Conservation (phyloP, 2,797 vertebrate genomes). For the Lindbergichthys nudifrons region DNA sequence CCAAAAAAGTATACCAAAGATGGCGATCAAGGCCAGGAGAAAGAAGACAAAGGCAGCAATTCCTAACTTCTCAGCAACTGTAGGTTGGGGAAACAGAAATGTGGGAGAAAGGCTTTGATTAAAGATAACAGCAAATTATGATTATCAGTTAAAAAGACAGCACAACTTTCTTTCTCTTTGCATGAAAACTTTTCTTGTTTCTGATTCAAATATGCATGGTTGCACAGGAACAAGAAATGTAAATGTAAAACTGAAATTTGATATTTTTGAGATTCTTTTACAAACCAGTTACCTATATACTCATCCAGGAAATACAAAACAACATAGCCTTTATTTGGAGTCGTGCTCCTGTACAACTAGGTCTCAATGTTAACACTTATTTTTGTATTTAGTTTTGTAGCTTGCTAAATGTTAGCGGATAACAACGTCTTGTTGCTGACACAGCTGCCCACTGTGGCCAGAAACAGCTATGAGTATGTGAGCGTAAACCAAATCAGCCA, state of each 20-base stretch:
- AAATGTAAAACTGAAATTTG: too few species aligned
- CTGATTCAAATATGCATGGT: too few species aligned
- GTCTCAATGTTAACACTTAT: too few species aligned
- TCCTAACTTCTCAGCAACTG: slow-evolving; percentile 51
- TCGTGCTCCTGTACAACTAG: too few species aligned
- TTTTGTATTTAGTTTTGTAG: too few species aligned
- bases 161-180: not conserved
- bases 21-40: slow-evolving; percentile 52
- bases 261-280: too few species aligned
- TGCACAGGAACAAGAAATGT: too few species aligned
- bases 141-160: not conserved
- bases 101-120: not conserved
- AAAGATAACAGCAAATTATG: not conserved
- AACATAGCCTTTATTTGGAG: too few species aligned
- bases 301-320: too few species aligned
- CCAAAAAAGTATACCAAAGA: slow-evolving; percentile 35
- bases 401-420: not conserved
- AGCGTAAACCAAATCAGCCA: not conserved
- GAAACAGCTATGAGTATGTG: not conserved
- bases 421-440: too few species aligned
- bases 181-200: not conserved
- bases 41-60: slow-evolving; percentile 57
- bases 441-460: not conserved
- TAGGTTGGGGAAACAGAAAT: not conserved
- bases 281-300: too few species aligned